Conservation (phyloP, 2,888 invertebrate genomes). For the Drosophila pseudotakahashii region DNA sequence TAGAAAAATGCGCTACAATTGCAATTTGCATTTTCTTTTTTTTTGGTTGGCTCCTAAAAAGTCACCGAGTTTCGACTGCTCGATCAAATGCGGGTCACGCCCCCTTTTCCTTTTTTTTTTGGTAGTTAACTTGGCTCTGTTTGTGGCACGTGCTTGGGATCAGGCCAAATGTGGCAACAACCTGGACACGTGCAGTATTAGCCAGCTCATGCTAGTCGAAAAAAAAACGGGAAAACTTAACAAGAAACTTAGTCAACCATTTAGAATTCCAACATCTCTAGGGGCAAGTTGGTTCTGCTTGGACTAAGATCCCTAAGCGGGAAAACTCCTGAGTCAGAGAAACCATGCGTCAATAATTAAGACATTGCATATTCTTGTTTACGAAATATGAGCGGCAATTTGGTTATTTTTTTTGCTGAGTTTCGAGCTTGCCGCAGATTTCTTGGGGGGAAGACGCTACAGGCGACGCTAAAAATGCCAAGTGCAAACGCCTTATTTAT, state of each 20-base stretch:
- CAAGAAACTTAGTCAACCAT: conserved; percentile 36
- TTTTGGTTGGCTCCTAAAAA: conserved; percentile 11
- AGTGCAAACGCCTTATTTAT: conserved; percentile 22
- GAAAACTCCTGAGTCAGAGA: conserved; percentile 64
- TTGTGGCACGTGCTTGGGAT: conserved; percentile 60
- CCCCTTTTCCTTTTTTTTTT: conserved; percentile 40
- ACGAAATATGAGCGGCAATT: conserved; percentile 64
- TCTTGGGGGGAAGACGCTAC: conserved; percentile 18
- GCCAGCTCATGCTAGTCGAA: conserved; percentile 47
- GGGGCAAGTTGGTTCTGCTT: conserved; percentile 3
- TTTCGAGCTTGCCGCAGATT: conserved; percentile 21
- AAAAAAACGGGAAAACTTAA: not conserved
- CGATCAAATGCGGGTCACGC: conserved; percentile 63
- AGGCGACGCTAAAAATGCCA: conserved; percentile 27
- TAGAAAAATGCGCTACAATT: conserved; percentile 71
- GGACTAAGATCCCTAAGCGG: conserved; percentile 19
- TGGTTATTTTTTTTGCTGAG: conserved; percentile 45
- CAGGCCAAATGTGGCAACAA: conserved; percentile 28
- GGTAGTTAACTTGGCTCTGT: conserved; percentile 30
- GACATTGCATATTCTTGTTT: conserved; percentile 67
- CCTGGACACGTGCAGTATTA: conserved; percentile 51
- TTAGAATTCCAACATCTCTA: conserved; percentile 32
- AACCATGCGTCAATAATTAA: conserved; percentile 47
- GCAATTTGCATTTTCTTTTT: conserved; percentile 59
- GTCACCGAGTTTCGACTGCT: conserved; percentile 5